Conservation (phyloP, 2,888 invertebrate species). For the Eilema sororculum region DNA sequence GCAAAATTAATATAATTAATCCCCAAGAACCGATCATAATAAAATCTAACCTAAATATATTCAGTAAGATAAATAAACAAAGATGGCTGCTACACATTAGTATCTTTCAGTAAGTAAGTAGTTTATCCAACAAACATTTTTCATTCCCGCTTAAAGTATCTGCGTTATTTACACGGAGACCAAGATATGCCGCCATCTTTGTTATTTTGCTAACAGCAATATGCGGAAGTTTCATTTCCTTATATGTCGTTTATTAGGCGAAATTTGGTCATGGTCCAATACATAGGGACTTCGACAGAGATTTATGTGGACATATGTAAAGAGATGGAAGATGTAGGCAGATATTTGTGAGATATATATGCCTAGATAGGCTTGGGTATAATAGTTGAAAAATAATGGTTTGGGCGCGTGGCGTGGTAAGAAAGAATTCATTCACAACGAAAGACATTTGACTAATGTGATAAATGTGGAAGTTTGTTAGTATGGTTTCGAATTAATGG, state of each 20-base stretch:
- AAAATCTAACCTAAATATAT: slow-evolving; percentile 7
- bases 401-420: neutral
- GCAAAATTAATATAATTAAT: neutral
- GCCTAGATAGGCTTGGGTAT: neutral
- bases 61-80: slow-evolving; percentile 32
- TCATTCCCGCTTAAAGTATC: slow-evolving; percentile 49
- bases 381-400: neutral
- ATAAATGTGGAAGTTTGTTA: too few relatives aligned
- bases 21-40: neutral
- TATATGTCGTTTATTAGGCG: slow-evolving; percentile 16
- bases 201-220: slow-evolving; percentile 37
- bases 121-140: slow-evolving; percentile 57
- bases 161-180: slow-evolving; percentile 53
- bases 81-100: slow-evolving; percentile 30
- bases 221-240: slow-evolving; percentile 27
- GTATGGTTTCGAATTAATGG: too few relatives aligned
- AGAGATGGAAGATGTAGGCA: neutral
- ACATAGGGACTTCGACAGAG: slow-evolving; percentile 15
- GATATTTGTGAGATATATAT: neutral
- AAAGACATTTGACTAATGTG: neutral
- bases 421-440: neutral
- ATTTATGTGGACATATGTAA: neutral
- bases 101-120: slow-evolving; percentile 38
- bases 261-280: slow-evolving; percentile 31
- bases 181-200: slow-evolving; percentile 36